Percentiles rank a stretch among this genome's conserved stretches.
Conservation (phyloP, 1,140 invertebrate genomes). For the Globodera ellingtonae region DNA sequence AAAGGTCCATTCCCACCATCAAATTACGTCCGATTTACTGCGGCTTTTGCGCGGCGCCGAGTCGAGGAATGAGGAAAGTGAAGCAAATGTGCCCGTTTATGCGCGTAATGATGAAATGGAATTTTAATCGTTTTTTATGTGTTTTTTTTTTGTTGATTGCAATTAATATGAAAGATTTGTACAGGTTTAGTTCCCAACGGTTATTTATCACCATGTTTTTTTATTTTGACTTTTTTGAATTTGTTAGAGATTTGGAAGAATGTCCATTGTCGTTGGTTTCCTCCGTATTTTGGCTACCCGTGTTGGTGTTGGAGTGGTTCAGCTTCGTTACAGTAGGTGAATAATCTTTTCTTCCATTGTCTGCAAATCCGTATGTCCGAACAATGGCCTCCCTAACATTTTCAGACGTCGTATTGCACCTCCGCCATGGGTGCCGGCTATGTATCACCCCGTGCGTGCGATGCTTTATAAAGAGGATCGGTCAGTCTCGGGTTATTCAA, state of each 20-base stretch:
- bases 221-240: slow-evolving; percentile 12
- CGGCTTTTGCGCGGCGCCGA: slow-evolving; percentile 19
- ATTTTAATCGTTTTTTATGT: slow-evolving; percentile 19
- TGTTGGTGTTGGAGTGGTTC: slow-evolving; percentile 9
- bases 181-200: neutral
- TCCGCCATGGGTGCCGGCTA: slow-evolving; percentile 37
- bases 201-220: neutral
- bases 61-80: slow-evolving; percentile 42
- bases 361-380: no score
- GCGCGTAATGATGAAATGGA: slow-evolving; percentile 38
- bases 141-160: slow-evolving; percentile 13
- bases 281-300: slow-evolving; percentile 2
- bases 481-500: slow-evolving; percentile 12
- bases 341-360: neutral
- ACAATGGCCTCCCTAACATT: neutral
- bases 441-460: slow-evolving; percentile 11
- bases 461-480: slow-evolving; percentile 31
- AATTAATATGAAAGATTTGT: neutral
- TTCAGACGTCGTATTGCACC: slow-evolving; percentile 25
- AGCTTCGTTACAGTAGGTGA: slow-evolving; percentile 24
- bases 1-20: slow-evolving; percentile 36
- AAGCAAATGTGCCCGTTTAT: slow-evolving; percentile 41
- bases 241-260: neutral
- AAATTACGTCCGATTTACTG: slow-evolving; percentile 38
- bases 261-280: slow-evolving; percentile 1